Base-by-base conservation (phyloP, 1,140 invertebrate genomes). In the Arctopsyche grandis region DNA sequence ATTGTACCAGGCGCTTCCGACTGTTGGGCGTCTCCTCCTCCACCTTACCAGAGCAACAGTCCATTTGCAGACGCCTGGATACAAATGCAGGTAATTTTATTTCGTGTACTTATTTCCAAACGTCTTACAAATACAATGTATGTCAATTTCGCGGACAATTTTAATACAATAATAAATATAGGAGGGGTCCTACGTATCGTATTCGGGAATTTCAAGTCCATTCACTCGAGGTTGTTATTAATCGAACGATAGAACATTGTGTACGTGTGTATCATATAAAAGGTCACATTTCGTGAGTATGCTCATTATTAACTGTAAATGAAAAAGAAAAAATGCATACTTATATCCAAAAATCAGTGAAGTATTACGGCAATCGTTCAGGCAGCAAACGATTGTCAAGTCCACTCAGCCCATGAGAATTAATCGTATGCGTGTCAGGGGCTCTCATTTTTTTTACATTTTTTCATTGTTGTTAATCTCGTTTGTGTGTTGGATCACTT, bases 41-140 rank as follows among this genome's bases (percentile, higher is more conserved):
- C 81, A 77, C 81, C 81, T 24, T 82, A 82, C 70, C 81, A 82
- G 63, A 82, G 78, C 75, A 77, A 74, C 71, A 82, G 81, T 74
- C 78, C 81, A 10, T 82, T 79, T 78, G 81, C 78, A 16, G 81
- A 82, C 81, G 81, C 81, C 56, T 82, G 81, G 80, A 82, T 82
- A 46, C 81, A 82, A 80, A 82, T 82, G 81, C 81, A 82, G 81
- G 81, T 81, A 69, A 70, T 52, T 66, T 66, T 66, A 5, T 21
- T 66, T 60, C 7, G 14, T n/a, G n/a, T n/a, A n/a, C 29, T 38
- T 38, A 4, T 38, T 38, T 38, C 7, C 1, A 38, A 38, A 4
- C 7, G 7, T 38, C 7, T 38, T 38, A 38, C 29, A 4, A n/a
- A 38, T 38, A 38, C 29, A 38, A 7, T 38, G 29, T 38, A 38